phyloP scores from a whole-genome alignment of 2,797 vertebrate species.

The Poecile montanus region DNA sequence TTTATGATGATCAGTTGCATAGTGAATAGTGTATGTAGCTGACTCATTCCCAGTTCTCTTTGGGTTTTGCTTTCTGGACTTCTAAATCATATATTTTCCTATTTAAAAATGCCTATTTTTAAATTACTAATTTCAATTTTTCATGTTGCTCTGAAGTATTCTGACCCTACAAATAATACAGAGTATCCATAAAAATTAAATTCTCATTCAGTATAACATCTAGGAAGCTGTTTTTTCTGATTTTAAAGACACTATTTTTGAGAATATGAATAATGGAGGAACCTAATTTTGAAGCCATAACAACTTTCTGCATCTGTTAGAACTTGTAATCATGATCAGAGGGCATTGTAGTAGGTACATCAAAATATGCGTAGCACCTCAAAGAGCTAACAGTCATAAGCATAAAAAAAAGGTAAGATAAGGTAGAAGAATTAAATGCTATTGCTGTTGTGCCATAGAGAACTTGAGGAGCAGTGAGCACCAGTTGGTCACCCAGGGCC shows the following conservation, averaged over 20 bases:
- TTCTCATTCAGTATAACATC: neutral
- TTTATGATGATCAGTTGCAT: constrained; percentile 3
- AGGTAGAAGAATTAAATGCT: neutral
- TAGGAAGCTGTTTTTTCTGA: neutral
- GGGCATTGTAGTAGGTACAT: neutral
- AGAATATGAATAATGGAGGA: neutral
- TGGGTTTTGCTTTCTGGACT: neutral
- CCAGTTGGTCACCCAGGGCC: neutral
- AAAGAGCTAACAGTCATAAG: neutral
- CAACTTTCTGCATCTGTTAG: neutral
- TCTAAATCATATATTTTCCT: neutral
- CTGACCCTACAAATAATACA: neutral
- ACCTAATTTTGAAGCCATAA: neutral
- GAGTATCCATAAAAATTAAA: neutral
- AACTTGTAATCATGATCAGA: neutral
- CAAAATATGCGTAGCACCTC: neutral
- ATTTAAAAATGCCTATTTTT: neutral
- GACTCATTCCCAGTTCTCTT: constrained; percentile 13
- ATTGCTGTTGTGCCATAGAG: neutral
- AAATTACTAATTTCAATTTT: neutral
- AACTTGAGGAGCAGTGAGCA: neutral
- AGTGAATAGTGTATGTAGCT: neutral
- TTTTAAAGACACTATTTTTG: neutral
- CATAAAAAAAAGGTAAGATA: neutral
- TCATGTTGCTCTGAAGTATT: neutral